Evolutionary conservation across 1,140 invertebrate species (phyloP), one percentile per base, ranked within the genome.

Genomic region (Anastrepha ludens): DNA sequence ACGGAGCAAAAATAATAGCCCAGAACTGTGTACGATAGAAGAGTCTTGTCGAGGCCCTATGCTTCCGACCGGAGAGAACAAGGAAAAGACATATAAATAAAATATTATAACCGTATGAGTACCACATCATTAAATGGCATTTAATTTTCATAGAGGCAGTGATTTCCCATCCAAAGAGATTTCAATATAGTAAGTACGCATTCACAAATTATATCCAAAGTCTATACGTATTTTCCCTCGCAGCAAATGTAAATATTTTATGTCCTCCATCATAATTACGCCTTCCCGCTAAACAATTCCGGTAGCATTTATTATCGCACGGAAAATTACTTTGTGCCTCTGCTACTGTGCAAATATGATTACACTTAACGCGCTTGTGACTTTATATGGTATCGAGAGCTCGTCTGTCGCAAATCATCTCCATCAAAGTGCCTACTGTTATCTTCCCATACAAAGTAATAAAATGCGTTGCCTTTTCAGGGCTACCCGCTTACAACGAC

Each of bases 341-440:
- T 81, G n/a, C 47, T 81, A 81, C 74, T 9, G 41, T 41, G 20
- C 41, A 81, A 55, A 55, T 20, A 29, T 29, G 29, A 29, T 0
- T 29, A 81, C 44, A 81, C 74, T 81, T 81, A 81, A 81, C 74
- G 74, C 74, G 74, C 74, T 55, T 81, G n/a, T 81, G 74, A 13
- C 74, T 81, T 29, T 55, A 81, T 58, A 81, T 81, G 74, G 74
- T 9, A 47, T 55, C 8, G 74, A 81, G 17, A 81, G 74, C n/a
- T 55, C 47, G 47, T 81, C 74, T 81, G 44, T 81, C 47, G 74
- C 74, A 81, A 55, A 81, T 81, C 74, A 81, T 81, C 74, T 81
- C 5, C 74, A 81, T 74, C 70, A 74, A 74, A 74, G 15, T 17
- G 70, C 17, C 70, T 17, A 55, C 74, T 47, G 47, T 58, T 81